phyloP scores from a whole-genome alignment of 1,140 invertebrate species.

The Drosophila hydei region DNA sequence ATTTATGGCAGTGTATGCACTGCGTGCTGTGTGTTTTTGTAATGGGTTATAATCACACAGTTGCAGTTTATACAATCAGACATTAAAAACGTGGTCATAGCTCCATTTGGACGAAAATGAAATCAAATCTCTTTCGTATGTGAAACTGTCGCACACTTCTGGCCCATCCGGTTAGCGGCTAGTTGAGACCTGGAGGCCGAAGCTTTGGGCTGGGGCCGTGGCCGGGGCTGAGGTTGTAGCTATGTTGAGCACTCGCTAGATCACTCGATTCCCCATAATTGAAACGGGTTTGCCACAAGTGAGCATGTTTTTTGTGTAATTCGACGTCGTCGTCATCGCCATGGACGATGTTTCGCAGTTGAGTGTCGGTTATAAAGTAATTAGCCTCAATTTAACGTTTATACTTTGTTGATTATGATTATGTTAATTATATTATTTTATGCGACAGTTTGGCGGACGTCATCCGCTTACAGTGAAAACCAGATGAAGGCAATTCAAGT shows the following conservation, averaged over 20 bases:
- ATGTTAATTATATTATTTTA: slow-evolving; percentile 82
- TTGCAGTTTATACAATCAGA: slow-evolving; percentile 50
- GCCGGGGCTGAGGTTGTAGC: slow-evolving; percentile 30
- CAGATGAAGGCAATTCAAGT: slow-evolving; percentile 60
- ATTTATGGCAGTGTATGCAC: slow-evolving; percentile 39
- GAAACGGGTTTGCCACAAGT: slow-evolving; percentile 82
- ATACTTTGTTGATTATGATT: slow-evolving; percentile 83
- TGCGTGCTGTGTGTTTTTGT: slow-evolving; percentile 1
- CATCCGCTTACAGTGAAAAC: slow-evolving; percentile 57
- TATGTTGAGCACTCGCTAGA: slow-evolving; percentile 37
- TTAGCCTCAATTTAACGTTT: slow-evolving; percentile 82
- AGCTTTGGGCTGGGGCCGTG: not conserved
- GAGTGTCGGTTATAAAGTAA: slow-evolving; percentile 83
- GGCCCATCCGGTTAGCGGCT: slow-evolving; percentile 47
- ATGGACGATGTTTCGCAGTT: slow-evolving; percentile 71
- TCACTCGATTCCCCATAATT: slow-evolving; percentile 68
- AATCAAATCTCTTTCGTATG: slow-evolving; percentile 69
- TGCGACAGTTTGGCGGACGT: slow-evolving; percentile 61
- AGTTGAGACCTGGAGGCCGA: not conserved
- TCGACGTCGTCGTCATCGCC: slow-evolving; percentile 48
- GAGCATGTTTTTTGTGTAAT: slow-evolving; percentile 63
- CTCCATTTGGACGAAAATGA: slow-evolving; percentile 72
- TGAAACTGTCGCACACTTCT: slow-evolving; percentile 58
- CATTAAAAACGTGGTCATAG: slow-evolving; percentile 69
- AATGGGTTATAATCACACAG: slow-evolving; percentile 10